These are phyloP conservation scores for Amblyjoppa proteus DNA, from an alignment of 2,888 invertebrate species.

Conservation along the genomic window DNA sequence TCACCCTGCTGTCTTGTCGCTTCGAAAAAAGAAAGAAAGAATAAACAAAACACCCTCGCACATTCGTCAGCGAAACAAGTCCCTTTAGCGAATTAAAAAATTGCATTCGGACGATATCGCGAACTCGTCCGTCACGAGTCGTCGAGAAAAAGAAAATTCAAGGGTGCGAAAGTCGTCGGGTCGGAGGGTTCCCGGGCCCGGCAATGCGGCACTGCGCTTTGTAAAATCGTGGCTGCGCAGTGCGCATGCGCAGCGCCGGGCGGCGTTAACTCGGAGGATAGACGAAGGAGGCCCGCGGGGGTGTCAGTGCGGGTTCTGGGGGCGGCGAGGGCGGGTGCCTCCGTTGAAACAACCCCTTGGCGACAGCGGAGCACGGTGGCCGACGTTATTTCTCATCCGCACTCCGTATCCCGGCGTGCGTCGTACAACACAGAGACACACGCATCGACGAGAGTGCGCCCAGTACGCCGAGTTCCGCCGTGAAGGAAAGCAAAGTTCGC, in stretches of 20 bases:
- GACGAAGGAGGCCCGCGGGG: slow-evolving; percentile 77
- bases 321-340: slow-evolving; percentile 84
- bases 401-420: slow-evolving; percentile 63
- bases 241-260: slow-evolving; percentile 57
- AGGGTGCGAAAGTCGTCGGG: neutral
- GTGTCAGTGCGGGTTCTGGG: slow-evolving; percentile 84
- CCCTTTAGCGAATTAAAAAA: neutral
- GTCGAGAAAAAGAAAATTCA: neutral
- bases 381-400: slow-evolving; percentile 65
- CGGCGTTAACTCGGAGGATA: slow-evolving; percentile 69
- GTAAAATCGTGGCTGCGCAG: neutral
- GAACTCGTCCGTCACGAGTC: too few species aligned
- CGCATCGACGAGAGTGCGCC: neutral
- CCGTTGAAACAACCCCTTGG: slow-evolving; percentile 82
- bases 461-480: neutral
- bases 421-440: slow-evolving; percentile 33
- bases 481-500: neutral
- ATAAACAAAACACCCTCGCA: neutral
- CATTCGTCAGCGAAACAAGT: neutral
- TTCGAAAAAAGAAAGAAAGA: neutral
- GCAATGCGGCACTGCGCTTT: neutral
- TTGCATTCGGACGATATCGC: neutral
- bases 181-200: neutral
- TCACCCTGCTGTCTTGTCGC: neutral
- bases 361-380: slow-evolving; percentile 76